phyloP scores from a whole-genome alignment of 1,140 invertebrate genomes.

The Drosophila nigromelanica region DNA sequence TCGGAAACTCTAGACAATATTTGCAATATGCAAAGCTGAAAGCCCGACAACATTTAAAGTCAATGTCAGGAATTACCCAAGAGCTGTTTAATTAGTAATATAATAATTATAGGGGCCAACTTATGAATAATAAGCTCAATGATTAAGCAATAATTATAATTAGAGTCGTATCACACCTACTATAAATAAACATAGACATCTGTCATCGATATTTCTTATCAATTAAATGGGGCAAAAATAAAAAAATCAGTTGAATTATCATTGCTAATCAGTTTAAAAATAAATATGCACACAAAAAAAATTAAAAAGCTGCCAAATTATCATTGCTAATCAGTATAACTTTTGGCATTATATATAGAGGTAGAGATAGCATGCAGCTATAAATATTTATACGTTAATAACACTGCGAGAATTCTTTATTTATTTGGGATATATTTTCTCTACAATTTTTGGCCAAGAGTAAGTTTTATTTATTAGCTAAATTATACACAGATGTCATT shows the following conservation, averaged over 20 bases:
- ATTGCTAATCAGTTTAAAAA: constrained; percentile 3
- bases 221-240: neutral
- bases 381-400: neutral
- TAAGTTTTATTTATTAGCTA: too few relatives aligned
- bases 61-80: neutral
- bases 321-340: constrained; percentile 1
- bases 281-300: too few relatives aligned
- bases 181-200: neutral
- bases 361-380: neutral
- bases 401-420: too few relatives aligned
- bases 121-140: neutral
- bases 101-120: neutral
- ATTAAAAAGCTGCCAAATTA: neutral
- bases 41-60: neutral
- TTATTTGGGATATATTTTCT: too few relatives aligned
- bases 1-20: neutral
- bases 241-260: too few relatives aligned
- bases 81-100: neutral
- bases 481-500: too few relatives aligned
- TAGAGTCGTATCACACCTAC: constrained; percentile 10
- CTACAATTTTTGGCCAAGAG: too few relatives aligned
- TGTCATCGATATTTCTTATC: neutral
- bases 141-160: constrained; percentile 4
- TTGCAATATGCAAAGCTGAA: neutral
- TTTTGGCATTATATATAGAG: neutral